Evolutionary conservation across 2,113 vertebrate genomes (phyloP).

Genomic region (Rhabdornis inornatus): DNA sequence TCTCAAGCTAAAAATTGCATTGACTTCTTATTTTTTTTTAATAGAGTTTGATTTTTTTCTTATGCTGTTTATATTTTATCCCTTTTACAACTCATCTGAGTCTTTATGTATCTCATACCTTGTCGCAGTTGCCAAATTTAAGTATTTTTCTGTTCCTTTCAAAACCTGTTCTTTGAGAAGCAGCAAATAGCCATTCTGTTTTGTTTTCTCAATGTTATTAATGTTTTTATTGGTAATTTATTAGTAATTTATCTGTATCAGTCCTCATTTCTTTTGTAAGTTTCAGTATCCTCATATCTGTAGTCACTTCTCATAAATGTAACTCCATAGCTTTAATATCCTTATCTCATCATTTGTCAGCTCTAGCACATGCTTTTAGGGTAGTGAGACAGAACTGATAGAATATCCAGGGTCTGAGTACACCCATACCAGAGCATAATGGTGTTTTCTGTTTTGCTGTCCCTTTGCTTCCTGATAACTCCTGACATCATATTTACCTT

Average conservation of each 20-base stretch:
- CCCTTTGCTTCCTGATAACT: neutral
- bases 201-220: neutral
- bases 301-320: neutral
- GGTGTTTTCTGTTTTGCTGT: neutral
- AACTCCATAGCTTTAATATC: neutral
- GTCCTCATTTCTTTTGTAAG: neutral
- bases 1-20: neutral
- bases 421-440: neutral
- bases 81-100: neutral
- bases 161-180: neutral
- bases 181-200: neutral
- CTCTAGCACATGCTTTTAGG: neutral
- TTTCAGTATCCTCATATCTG: neutral
- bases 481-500: conserved; percentile 37
- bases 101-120: neutral
- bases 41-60: neutral
- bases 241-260: neutral
- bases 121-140: neutral
- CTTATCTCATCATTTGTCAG: neutral
- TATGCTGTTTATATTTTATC: neutral
- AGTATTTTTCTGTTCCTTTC: neutral
- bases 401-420: neutral
- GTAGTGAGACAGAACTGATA: neutral
- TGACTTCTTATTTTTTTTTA: neutral
- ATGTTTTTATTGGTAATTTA: neutral